Evolutionary conservation across 2,797 vertebrate species (phyloP).

Genomic region (Crenichthys baileyi): DNA sequence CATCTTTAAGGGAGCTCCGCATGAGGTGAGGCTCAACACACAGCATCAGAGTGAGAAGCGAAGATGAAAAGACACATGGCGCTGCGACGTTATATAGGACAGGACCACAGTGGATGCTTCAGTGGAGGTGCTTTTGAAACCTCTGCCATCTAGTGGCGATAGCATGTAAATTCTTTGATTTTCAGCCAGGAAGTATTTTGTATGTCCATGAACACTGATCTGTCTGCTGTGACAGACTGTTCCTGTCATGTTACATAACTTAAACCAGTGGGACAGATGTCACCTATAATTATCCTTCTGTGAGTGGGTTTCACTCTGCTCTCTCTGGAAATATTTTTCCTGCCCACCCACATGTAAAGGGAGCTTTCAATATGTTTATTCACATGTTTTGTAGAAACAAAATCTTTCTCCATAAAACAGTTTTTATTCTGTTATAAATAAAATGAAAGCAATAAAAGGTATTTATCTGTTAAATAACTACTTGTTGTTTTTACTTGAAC

Average conservation of each 20-base stretch:
- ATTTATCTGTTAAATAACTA: neutral
- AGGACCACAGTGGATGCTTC: slow-evolving; percentile 1
- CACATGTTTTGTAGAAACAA: neutral
- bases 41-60: neutral
- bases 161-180: neutral
- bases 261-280: neutral
- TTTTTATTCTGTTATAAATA: neutral
- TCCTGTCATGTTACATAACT: slow-evolving; percentile 21
- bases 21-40: slow-evolving; percentile 84
- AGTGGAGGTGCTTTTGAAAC: neutral
- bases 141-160: slow-evolving; percentile 66
- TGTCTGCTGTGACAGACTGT: slow-evolving; percentile 8
- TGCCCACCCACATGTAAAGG: neutral
- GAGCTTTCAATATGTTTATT: neutral
- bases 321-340: neutral
- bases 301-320: slow-evolving; percentile 5
- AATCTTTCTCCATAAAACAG: neutral
- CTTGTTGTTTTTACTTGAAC: neutral
- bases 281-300: slow-evolving; percentile 9
- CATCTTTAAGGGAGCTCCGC: slow-evolving; percentile 95
- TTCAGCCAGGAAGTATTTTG: neutral
- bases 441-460: neutral
- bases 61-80: neutral
- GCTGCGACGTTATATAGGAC: slow-evolving; percentile 23
- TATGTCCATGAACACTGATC: slow-evolving; percentile 17